A percentile compares a stretch with the other conserved stretches of the same genome.
These are phyloP conservation scores for Pristionchus maxplancki DNA, from an alignment of 2,888 invertebrate genomes.

Conservation along the genomic window DNA sequence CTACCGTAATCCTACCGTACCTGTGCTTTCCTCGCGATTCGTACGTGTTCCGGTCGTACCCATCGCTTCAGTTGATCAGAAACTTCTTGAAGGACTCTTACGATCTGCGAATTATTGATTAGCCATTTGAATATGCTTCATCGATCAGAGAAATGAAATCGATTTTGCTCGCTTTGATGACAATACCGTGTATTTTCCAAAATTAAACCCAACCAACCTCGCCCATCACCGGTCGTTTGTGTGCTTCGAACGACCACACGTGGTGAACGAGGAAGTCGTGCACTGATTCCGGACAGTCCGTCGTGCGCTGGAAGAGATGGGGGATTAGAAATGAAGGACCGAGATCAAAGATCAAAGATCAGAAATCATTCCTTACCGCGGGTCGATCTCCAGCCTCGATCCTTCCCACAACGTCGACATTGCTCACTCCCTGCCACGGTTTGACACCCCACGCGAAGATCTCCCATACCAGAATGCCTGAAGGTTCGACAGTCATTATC, in stretches of 20 bases:
- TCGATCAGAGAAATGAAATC: background rate
- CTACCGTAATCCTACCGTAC: background rate
- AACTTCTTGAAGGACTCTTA: constrained; percentile 50
- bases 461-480: constrained; percentile 99
- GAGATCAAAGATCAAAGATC: too few species aligned
- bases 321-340: background rate
- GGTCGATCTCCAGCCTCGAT: constrained; percentile 59
- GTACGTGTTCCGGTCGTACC: constrained; percentile 51
- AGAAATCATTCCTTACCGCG: background rate
- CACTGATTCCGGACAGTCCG: constrained; percentile 86
- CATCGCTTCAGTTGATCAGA: constrained; percentile 49
- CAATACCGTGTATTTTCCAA: too few species aligned
- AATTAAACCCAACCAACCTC: constrained; percentile 81
- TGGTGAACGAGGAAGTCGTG: constrained; percentile 93
- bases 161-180: background rate
- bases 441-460: constrained; percentile 98
- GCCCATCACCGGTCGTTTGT: constrained; percentile 91
- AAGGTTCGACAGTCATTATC: background rate
- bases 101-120: constrained; percentile 1
- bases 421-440: constrained; percentile 90
- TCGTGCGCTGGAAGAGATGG: constrained; percentile 3
- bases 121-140: background rate
- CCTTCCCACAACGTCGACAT: constrained; percentile 83
- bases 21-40: constrained; percentile 47
- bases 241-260: constrained; percentile 97